A percentile compares a stretch with the other conserved stretches of the same genome.
These are phyloP conservation scores for Athetis lepigone DNA, from an alignment of 2,888 invertebrate species.

Conservation along the genomic window DNA sequence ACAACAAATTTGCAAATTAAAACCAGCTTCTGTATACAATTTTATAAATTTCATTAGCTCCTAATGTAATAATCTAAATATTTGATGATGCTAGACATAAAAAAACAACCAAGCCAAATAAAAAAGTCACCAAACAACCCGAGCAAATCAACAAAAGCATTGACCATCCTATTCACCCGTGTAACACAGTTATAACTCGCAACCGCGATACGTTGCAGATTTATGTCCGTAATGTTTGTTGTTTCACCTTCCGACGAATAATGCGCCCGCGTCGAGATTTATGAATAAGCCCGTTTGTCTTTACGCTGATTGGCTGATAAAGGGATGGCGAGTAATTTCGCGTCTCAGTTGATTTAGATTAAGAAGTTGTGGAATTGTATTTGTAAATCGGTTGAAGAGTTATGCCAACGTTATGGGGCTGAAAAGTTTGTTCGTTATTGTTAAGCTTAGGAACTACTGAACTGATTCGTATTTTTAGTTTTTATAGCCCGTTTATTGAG, in stretches of 20 bases:
- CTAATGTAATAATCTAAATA: no score
- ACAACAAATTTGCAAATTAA: no score
- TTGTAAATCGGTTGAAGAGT: neutral
- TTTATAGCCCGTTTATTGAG: no score
- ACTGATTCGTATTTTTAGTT: no score
- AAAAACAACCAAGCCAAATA: neutral
- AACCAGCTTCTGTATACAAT: no score
- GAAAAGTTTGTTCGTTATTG: no score
- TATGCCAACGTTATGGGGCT: no score
- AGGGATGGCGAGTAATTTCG: conserved; percentile 74
- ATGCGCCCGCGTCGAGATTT: conserved; percentile 86
- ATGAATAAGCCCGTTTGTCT: conserved; percentile 86
- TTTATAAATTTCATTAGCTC: no score
- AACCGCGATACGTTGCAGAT: conserved; percentile 88
- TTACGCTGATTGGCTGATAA: conserved; percentile 86
- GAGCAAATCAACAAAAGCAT: neutral
- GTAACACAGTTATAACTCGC: conserved; percentile 77
- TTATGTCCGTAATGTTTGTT: conserved; percentile 90
- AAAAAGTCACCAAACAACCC: neutral
- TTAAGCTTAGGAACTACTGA: no score
- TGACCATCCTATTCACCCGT: conserved; percentile 56
- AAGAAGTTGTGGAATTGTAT: conserved; percentile 31
- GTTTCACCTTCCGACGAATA: conserved; percentile 88
- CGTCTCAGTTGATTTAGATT: conserved; percentile 57
- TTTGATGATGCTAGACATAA: no score